A percentile compares a stretch with the other conserved stretches of the same genome.
Evolutionary conservation across 2,797 vertebrate species (phyloP).

Genomic region (Carapus acus): DNA sequence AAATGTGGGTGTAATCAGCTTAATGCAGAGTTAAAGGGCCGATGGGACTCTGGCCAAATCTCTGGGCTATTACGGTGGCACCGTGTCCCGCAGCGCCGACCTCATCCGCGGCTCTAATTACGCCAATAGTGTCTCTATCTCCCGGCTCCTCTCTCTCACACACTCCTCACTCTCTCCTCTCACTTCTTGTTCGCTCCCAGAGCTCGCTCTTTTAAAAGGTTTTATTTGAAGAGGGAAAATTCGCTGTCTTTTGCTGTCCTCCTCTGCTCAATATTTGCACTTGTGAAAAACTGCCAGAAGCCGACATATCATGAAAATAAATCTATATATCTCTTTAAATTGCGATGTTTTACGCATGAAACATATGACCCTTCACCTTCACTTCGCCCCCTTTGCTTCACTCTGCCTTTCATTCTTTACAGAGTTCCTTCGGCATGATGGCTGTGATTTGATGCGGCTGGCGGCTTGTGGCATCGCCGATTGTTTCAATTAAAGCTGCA

Average conservation of each 20-base stretch:
- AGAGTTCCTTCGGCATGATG: conserved; percentile 45
- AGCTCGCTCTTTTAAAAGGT: conserved; percentile 20
- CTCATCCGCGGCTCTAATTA: conserved; percentile 70
- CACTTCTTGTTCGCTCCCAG: conserved; percentile 13
- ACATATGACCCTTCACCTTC: no score
- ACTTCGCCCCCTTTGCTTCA: conserved; percentile 22
- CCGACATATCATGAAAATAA: conserved; percentile 1
- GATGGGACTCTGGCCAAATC: conserved; percentile 69
- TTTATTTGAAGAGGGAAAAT: conserved; percentile 9
- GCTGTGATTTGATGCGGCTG: conserved; percentile 54
- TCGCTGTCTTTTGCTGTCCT: conserved; percentile 18
- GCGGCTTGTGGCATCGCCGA: no score
- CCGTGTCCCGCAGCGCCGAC: conserved; percentile 58
- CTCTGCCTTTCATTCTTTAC: conserved; percentile 44
- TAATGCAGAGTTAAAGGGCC: conserved; percentile 73
- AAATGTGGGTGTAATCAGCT: conserved; percentile 74
- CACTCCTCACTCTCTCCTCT: conserved; percentile 6
- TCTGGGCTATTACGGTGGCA: conserved; percentile 66
- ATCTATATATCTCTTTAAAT: conserved; percentile 21
- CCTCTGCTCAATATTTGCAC: conserved; percentile 8
- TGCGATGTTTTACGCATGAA: no score
- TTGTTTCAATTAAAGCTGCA: conserved; percentile 29
- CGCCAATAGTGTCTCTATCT: conserved; percentile 60
- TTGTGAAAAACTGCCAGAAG: conserved; percentile 9
- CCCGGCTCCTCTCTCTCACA: conserved; percentile 39